Percentiles rank a stretch among this genome's conserved stretches.
Conservation (phyloP, 2,888 invertebrate genomes). For the Drosophila demipolita region DNA sequence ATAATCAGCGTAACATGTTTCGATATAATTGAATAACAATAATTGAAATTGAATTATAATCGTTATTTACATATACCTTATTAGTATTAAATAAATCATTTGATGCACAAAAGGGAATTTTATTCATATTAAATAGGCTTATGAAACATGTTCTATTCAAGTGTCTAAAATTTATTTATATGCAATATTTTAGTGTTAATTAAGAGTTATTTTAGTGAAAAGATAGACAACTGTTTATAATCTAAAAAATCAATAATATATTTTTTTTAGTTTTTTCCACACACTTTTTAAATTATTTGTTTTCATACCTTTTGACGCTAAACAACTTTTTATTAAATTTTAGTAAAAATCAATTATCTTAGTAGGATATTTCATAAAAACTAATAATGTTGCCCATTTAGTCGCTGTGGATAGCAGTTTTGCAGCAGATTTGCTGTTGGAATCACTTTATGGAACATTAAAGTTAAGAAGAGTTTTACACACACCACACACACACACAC, state of each 20-base stretch:
- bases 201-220: not conserved
- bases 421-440: not conserved
- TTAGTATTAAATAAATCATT: not conserved
- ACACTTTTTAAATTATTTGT: not conserved
- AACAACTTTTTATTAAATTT: not conserved
- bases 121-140: not conserved
- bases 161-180: not conserved
- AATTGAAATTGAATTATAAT: not conserved
- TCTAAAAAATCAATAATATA: not conserved
- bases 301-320: not conserved
- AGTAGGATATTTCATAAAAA: not conserved
- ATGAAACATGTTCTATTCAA: not conserved
- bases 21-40: not conserved
- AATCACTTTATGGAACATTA: constrained; percentile 26
- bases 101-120: not conserved
- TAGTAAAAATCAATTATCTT: not conserved
- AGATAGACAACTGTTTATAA: not conserved
- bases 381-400: not conserved
- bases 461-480: not conserved
- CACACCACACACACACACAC: not conserved
- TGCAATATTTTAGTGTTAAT: not conserved
- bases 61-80: not conserved
- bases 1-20: not conserved
- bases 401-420: not conserved
- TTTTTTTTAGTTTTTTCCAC: not conserved